Conservation (phyloP, 2,113 vertebrate species). For the Gorilla gorilla region DNA sequence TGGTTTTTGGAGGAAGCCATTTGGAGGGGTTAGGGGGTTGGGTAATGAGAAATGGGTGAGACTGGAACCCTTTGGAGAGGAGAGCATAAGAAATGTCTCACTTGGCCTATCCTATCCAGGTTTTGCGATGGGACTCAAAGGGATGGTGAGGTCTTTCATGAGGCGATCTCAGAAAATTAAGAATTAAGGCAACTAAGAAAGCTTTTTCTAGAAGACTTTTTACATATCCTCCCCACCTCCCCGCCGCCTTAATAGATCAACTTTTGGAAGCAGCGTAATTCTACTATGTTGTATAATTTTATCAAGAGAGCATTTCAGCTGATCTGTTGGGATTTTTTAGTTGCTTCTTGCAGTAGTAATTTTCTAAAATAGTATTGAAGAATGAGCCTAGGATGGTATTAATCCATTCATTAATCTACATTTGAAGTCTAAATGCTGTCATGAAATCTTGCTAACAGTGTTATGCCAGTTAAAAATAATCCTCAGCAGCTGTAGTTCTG, state of each 20-base stretch:
- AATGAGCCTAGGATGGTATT: background rate
- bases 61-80: background rate
- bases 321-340: background rate
- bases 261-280: background rate
- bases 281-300: background rate
- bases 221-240: background rate
- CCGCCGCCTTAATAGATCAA: background rate
- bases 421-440: background rate
- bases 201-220: slow-evolving; percentile 6
- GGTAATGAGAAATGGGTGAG: background rate
- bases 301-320: background rate
- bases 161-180: background rate
- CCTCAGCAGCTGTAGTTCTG: background rate
- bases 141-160: background rate
- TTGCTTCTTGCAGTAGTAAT: background rate
- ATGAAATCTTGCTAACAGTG: background rate
- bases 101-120: background rate
- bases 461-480: background rate
- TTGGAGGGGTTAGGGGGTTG: too few species aligned
- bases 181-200: background rate
- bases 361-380: background rate
- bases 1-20: background rate
- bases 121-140: background rate
- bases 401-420: background rate
- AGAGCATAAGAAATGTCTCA: background rate